Base-by-base conservation (phyloP, 2,113 vertebrate species). In the Bujurquina vittata region DNA sequence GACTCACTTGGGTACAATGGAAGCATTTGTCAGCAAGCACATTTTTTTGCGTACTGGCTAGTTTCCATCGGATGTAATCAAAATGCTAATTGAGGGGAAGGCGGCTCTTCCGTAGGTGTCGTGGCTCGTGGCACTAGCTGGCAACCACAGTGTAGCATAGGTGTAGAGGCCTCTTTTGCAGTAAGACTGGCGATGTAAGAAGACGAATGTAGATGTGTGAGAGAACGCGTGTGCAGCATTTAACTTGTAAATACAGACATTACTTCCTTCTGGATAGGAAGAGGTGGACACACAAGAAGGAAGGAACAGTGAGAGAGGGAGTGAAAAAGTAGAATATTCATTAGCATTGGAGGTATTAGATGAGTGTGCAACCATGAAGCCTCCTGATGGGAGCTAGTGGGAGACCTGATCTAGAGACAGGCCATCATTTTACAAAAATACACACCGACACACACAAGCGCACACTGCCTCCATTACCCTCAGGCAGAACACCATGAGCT, bases 401-500 rank as follows among this genome's bases (percentile, higher is more conserved):
- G 91, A 49, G 12, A 74, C 79, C 74, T 7, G 69, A 69, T 84
- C 79, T 77, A 37, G 75, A 89, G 80, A 81, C 82, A 77, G 78
- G 73, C 75, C 75, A 87, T 81, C 59, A n/a, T 79, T 82, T 83
- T 20, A 60, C 56, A 78, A 57, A 62, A 62, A 37, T 63, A 87
- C 55, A 75, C 40, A 74, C 10, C 40, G 15, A 59, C 2, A 79
- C 69, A 89, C 58, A 77, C 37, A 63, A 58, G 82, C 81, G 87
- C 15, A n/a, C 73, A 87, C 79, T 74, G 84, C 37, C 75, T 90
- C 54, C 88, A 82, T 88, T 79, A 85, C 90, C 89, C 88, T 75
- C 72, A 88, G 92, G 92, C 92, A 85, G 88, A 93, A 94, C 90
- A 93, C 88, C 86, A 77, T 80, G 85, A 88, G 91, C 91, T 87